Evolutionary conservation across 2,113 vertebrate genomes (phyloP).

Genomic region (Varanus komodoensis): DNA sequence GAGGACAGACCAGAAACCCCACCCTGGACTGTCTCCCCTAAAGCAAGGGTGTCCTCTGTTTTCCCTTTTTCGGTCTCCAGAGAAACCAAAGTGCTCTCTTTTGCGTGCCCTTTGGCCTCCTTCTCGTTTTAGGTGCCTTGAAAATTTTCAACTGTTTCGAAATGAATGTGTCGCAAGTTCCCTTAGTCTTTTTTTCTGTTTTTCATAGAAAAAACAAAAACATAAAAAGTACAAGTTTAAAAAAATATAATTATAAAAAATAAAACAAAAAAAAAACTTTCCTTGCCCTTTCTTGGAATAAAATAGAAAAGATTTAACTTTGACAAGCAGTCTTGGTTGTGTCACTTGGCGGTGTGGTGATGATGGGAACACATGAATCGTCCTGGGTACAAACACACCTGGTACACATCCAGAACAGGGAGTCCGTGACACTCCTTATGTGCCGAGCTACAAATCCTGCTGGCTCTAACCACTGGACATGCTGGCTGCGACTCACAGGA

Average conservation of each 20-base stretch:
- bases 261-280: not conserved
- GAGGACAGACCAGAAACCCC: not conserved
- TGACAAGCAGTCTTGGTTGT: slow-evolving; percentile 7
- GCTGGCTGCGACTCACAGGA: no score
- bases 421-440: not conserved
- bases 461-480: no score
- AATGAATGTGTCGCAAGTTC: slow-evolving; percentile 54
- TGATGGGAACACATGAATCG: not conserved
- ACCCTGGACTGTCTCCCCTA: slow-evolving; percentile 17
- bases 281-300: slow-evolving; percentile 56
- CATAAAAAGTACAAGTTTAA: slow-evolving; percentile 43
- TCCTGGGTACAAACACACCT: not conserved
- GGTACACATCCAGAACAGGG: no score
- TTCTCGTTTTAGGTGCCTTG: slow-evolving; percentile 63
- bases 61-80: slow-evolving; percentile 17
- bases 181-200: slow-evolving; percentile 46
- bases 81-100: slow-evolving; percentile 51
- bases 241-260: slow-evolving; percentile 33
- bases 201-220: slow-evolving; percentile 58
- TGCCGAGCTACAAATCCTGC: no score
- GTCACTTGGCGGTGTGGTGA: not conserved
- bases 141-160: slow-evolving; percentile 59
- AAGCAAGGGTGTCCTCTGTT: slow-evolving; percentile 38
- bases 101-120: slow-evolving; percentile 53
- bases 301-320: slow-evolving; percentile 56